Evolutionary conservation across 2,113 vertebrate genomes (phyloP).

Genomic region (Gymnogyps californianus): DNA sequence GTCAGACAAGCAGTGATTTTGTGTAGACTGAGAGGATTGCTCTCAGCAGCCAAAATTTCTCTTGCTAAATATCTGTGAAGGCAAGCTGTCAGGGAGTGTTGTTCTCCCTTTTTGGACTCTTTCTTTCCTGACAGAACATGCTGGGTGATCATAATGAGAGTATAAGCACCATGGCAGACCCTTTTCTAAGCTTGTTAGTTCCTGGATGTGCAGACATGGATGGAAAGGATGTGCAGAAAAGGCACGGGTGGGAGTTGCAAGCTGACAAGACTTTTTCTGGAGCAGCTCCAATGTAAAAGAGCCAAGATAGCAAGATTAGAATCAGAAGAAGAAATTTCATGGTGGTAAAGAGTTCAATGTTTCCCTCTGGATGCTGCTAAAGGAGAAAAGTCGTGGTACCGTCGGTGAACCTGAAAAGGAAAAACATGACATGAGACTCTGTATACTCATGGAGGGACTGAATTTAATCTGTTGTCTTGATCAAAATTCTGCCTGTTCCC

Average conservation of each 20-base stretch:
- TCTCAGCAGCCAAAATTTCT: not conserved
- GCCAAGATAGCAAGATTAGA: not conserved
- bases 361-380: not conserved
- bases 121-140: not conserved
- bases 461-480: not conserved
- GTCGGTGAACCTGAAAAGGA: not conserved
- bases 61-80: not conserved
- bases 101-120: not conserved
- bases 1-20: not conserved
- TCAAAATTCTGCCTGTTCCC: not conserved
- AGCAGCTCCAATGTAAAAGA: not conserved
- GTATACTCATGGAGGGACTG: not conserved
- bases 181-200: not conserved
- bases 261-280: not conserved
- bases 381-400: not conserved
- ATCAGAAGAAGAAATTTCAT: not conserved
- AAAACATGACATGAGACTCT: not conserved
- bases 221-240: not conserved
- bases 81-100: not conserved
- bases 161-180: not conserved
- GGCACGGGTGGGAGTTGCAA: not conserved
- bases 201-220: not conserved
- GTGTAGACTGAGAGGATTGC: not conserved
- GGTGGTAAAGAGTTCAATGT: not conserved
- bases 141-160: not conserved